Evolutionary conservation across 1,140 invertebrate species (phyloP).

Genomic region (Orius laevigatus): DNA sequence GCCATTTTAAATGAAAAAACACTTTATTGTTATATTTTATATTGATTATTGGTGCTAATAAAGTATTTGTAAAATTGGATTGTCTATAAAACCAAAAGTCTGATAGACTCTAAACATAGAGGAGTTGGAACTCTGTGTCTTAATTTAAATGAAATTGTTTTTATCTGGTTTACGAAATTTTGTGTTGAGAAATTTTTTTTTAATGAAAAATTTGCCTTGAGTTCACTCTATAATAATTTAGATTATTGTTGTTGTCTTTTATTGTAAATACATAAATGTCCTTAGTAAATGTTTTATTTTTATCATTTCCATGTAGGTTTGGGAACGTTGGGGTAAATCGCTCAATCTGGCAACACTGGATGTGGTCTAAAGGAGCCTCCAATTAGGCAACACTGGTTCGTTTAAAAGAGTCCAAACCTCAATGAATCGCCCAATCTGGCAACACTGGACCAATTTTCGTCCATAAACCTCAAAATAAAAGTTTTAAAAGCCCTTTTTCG

Average conservation of each 20-base stretch:
- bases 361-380: too few relatives aligned
- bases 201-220: conserved; percentile 16
- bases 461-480: too few relatives aligned
- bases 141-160: conserved; percentile 4
- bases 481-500: too few relatives aligned
- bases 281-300: conserved; percentile 4
- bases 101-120: conserved; percentile 21
- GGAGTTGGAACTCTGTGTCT: conserved; percentile 20
- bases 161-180: conserved; percentile 9
- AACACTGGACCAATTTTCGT: too few relatives aligned
- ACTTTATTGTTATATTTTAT: conserved; percentile 10
- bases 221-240: conserved; percentile 15
- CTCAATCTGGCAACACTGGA: too few relatives aligned
- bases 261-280: conserved; percentile 19
- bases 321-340: too few relatives aligned
- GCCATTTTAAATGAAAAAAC: not conserved
- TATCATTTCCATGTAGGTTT: not conserved
- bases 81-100: conserved; percentile 16
- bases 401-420: too few relatives aligned
- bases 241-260: conserved; percentile 19
- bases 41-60: conserved; percentile 15
- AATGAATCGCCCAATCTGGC: too few relatives aligned
- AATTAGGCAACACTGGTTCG: too few relatives aligned
- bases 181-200: too few relatives aligned
- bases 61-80: conserved; percentile 11